Base-by-base conservation (phyloP, 2,113 vertebrate species). In the Maccullochella peelii region DNA sequence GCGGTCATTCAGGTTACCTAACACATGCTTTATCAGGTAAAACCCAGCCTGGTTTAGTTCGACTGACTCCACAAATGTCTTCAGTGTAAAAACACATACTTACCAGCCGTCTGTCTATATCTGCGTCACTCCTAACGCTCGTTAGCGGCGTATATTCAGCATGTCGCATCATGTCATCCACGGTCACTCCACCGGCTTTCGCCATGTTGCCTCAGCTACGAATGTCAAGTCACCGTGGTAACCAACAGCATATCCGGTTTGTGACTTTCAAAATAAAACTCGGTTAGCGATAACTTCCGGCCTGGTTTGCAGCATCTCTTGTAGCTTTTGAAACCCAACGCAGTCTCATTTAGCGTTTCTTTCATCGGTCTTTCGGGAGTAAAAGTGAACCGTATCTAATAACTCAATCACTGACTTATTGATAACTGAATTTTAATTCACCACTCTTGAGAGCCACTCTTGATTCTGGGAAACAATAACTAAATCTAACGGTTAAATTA, bases 61-160 rank as follows among this genome's bases (percentile, higher is more conserved):
- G 21, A 78, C 18, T 25, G 7, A 25, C 12, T 55, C 8, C 8
- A 57, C 4, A 15, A 33, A 55, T 0, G 0, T n/a, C 2, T 4
- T 2, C 6, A 1, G 0, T 0, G 1, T 59, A 2, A 40, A 18
- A 44, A 10, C 6, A 8, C 12, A 52, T 0, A 90, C 92, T 94
- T 69, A 96, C 96, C 84, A 95, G 36, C 14, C 91, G 89, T 21
- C 88, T 89, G 89, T 96, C 94, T 18, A 93, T 91, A 23, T 95
- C 94, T 11, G 94, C 88, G 15, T 94, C 94, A 16, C 89, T 88
- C 25, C 85, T 58, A 0, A 23, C 4, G 1, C 9, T 80, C 1
- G 30, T 76, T 79, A 89, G 90, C 0, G 83, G 16, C 59, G 66
- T 42, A 52, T 95, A 95, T 83, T 96, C 96, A 0, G 91, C 40